Base-by-base conservation (phyloP, 2,113 vertebrate species). In the Donacobius atricapilla region DNA sequence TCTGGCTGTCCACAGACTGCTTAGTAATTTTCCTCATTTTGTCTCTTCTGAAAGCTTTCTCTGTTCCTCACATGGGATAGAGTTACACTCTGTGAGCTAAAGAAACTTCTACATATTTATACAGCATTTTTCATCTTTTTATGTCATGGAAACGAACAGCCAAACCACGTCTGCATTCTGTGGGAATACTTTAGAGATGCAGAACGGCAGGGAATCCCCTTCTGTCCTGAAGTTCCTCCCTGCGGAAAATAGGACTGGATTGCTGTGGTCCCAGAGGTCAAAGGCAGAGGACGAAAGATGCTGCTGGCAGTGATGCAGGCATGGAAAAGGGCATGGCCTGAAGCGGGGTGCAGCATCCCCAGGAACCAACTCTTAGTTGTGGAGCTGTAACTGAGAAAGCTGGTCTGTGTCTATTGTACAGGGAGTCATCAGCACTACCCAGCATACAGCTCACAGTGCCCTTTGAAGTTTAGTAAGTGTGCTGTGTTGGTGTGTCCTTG, bases 151-250 rank as follows among this genome's bases (percentile, higher is more conserved):
- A 94, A 90, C 1, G 0, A 83, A 79, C 33, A 77, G 21, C 28
- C 22, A 56, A 85, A 85, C 73, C 2, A 0, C 5, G 9, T 37
- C 84, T 91, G 24, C 50, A 73, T 97, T 94, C 58, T 86, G 60
- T 87, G 84, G 58, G 78, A 95, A 93, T 63, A 65, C 31, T 91
- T 89, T 35, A 76, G 45, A 72, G 16, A 85, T 33, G 30, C 23
- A 72, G 84, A 97, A 66, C 91, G 56, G 53, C 94, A 85, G 83
- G 83, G 77, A 95, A 92, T 53, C 83, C 54, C 48, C 28, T 91
- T 87, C 91, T 82, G 37, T 61, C 42, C 81, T 65, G 44, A 89
- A 70, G 66, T 63, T 91, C 50, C 50, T 76, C 70, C 37, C 61
- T 83, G 47, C 16, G 93, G 82, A 93, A 95, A 96, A 87, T 39